A percentile compares a stretch with the other conserved stretches of the same genome.
Evolutionary conservation across 1,140 invertebrate species (phyloP).

Genomic region (Caenorhabditis remanei): DNA sequence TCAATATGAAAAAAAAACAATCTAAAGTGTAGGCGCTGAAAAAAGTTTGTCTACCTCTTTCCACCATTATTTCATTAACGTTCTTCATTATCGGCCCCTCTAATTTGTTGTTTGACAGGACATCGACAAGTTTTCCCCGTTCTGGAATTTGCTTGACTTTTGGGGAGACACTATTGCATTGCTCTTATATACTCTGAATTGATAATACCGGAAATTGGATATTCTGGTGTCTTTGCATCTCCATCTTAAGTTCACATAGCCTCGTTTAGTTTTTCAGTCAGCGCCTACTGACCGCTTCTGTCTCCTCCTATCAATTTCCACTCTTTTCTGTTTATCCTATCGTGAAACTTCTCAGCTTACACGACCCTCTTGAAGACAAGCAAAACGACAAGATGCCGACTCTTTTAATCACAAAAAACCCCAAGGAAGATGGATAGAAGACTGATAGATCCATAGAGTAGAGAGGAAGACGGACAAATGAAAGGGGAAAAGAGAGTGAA

Average conservation of each 20-base stretch:
- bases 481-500: background rate
- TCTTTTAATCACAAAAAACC: constrained; percentile 52
- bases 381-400: constrained; percentile 48
- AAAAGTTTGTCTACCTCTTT: background rate
- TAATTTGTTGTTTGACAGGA: constrained; percentile 50
- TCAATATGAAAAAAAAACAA: background rate
- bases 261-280: background rate
- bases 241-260: background rate
- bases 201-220: constrained; percentile 48
- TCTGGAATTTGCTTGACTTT: background rate
- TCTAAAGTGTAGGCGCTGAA: background rate
- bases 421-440: constrained; percentile 53
- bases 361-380: constrained; percentile 51
- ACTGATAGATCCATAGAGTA: constrained; percentile 27
- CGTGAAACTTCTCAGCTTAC: constrained; percentile 55
- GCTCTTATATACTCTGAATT: background rate
- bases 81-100: constrained; percentile 6
- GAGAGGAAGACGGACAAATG: background rate
- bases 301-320: constrained; percentile 37
- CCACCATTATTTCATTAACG: constrained; percentile 41
- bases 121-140: background rate
- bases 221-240: background rate
- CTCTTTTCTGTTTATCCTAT: constrained; percentile 47
- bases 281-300: background rate
- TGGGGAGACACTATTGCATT: background rate